Evolutionary conservation across 2,888 invertebrate genomes (phyloP).

Genomic region (Aspidapion aeneum): DNA sequence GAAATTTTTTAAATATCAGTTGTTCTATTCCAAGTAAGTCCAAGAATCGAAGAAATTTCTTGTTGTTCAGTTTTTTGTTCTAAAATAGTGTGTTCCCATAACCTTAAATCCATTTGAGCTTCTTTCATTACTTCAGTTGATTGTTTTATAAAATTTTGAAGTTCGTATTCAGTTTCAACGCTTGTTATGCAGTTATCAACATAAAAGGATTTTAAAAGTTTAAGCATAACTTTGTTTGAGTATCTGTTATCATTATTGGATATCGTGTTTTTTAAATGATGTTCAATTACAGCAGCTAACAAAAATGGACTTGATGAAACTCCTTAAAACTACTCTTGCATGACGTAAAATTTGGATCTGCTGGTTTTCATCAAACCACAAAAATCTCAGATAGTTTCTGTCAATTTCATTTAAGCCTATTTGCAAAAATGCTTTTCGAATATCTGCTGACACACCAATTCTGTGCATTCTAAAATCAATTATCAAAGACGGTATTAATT

Average conservation of each 20-base stretch:
- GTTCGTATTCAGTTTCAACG: not conserved
- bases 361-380: conserved; percentile 26
- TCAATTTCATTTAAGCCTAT: conserved; percentile 29
- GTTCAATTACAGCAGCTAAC: conserved; percentile 20
- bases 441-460: conserved; percentile 29
- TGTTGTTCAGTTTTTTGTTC: not conserved
- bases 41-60: conserved; percentile 1
- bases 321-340: conserved; percentile 17
- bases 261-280: conserved; percentile 7
- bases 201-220: conserved; percentile 4
- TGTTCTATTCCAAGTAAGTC: conserved; percentile 15
- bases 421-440: conserved; percentile 36
- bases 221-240: not conserved
- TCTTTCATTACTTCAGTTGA: conserved; percentile 8
- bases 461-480: conserved; percentile 23
- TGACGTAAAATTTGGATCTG: conserved; percentile 18
- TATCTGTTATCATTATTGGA: conserved; percentile 1
- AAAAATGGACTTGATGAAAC: conserved; percentile 20
- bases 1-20: conserved; percentile 9
- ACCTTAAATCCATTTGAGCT: conserved; percentile 16
- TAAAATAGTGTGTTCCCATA: conserved; percentile 14
- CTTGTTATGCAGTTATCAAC: not conserved
- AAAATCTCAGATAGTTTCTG: conserved; percentile 32
- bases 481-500: conserved; percentile 16
- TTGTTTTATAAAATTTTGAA: conserved; percentile 9